phyloP scores from a whole-genome alignment of 2,888 invertebrate species.

The Pterostichus niger region DNA sequence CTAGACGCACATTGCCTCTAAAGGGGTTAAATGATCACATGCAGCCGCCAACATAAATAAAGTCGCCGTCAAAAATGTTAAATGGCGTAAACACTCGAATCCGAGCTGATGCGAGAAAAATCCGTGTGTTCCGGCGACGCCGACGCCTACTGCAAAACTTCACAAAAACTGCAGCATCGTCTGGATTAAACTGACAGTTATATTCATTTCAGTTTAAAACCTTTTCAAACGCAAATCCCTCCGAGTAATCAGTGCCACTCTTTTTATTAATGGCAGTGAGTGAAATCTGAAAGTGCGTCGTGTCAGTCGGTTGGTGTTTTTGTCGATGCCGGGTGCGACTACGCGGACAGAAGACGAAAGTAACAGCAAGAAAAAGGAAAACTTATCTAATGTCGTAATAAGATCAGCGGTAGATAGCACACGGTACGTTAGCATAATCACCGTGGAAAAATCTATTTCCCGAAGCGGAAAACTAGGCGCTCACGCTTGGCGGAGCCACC shows the following conservation, averaged over 20 bases:
- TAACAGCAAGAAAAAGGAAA: slow-evolving; percentile 45
- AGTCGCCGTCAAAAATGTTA: slow-evolving; percentile 62
- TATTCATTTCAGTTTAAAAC: slow-evolving; percentile 64
- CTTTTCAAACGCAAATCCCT: slow-evolving; percentile 61
- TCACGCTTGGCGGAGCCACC: slow-evolving; percentile 68
- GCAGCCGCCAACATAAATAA: slow-evolving; percentile 53
- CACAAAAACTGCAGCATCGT: slow-evolving; percentile 59
- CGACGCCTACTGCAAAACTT: slow-evolving; percentile 9
- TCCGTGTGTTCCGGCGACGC: slow-evolving; percentile 15
- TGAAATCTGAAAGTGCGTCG: slow-evolving; percentile 9
- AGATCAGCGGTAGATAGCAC: slow-evolving; percentile 64
- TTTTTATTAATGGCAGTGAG: slow-evolving; percentile 60
- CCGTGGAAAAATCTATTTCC: slow-evolving; percentile 69
- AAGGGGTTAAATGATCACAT: slow-evolving; percentile 58
- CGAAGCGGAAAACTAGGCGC: slow-evolving; percentile 71
- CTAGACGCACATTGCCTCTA: slow-evolving; percentile 11
- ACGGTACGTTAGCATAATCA: slow-evolving; percentile 66
- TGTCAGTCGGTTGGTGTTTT: background rate
- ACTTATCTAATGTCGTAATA: slow-evolving; percentile 64
- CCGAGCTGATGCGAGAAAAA: slow-evolving; percentile 55
- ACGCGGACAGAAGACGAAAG: background rate
- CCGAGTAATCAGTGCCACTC: slow-evolving; percentile 62
- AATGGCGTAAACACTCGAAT: slow-evolving; percentile 62
- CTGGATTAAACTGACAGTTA: slow-evolving; percentile 63
- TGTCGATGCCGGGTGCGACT: background rate